Percentiles rank a stretch among this genome's conserved stretches.
phyloP scores from a whole-genome alignment of 2,797 vertebrate species.

The Xyrichtys novacula region DNA sequence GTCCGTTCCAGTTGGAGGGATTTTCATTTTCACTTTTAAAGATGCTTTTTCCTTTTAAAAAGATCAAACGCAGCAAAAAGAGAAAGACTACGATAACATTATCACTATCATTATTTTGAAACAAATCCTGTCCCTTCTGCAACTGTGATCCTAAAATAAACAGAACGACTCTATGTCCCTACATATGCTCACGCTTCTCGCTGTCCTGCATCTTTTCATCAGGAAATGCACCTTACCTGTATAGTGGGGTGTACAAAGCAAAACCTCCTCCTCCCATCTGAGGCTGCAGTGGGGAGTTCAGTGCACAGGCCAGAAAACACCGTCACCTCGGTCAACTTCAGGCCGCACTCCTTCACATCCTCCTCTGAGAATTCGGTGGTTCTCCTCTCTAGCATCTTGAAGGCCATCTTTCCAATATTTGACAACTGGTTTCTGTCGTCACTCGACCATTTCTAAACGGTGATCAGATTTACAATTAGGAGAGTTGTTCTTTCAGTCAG shows the following conservation, averaged over 20 bases:
- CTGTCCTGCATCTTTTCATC: neutral
- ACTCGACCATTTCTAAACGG: constrained; percentile 66
- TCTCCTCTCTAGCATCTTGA: constrained; percentile 68
- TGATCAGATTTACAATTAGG: neutral
- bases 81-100: neutral
- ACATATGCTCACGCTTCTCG: neutral
- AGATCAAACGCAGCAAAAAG: neutral
- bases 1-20: neutral
- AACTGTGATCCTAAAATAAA: neutral
- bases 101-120: too few species aligned
- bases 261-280: constrained; percentile 47
- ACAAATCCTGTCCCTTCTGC: neutral
- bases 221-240: constrained; percentile 66
- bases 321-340: constrained; percentile 60
- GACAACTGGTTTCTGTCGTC: constrained; percentile 48
- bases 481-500: neutral
- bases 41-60: too few species aligned
- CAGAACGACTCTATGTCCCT: neutral
- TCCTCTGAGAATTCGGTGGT: constrained; percentile 65
- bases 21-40: neutral
- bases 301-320: constrained; percentile 75
- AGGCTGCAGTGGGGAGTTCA: constrained; percentile 51
- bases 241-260: constrained; percentile 76
- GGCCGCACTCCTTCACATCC: constrained; percentile 46
- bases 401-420: constrained; percentile 76